Percentiles rank a stretch among this genome's conserved stretches.
These are phyloP conservation scores for Tupiocoris notatus DNA, from an alignment of 2,888 invertebrate genomes.

Conservation along the genomic window DNA sequence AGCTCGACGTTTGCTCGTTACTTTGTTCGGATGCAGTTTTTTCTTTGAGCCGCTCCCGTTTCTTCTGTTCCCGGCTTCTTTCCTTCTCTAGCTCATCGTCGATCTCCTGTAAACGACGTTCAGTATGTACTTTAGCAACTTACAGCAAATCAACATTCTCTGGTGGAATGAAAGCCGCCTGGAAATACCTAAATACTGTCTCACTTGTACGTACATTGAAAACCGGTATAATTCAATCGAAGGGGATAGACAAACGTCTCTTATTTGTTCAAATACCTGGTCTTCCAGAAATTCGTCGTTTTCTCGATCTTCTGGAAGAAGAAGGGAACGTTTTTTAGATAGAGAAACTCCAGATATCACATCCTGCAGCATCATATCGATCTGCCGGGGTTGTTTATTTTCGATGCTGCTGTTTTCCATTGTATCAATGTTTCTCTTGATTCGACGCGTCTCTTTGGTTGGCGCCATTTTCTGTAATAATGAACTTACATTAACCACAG, in stretches of 20 bases:
- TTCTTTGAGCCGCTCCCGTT: background rate
- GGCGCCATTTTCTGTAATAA: background rate
- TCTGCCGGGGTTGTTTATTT: too few relatives aligned
- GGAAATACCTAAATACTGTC: too few relatives aligned
- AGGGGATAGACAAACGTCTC: too few relatives aligned
- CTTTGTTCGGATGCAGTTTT: background rate
- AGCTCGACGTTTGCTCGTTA: slow-evolving; percentile 3
- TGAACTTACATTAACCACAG: too few relatives aligned
- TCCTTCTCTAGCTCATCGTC: slow-evolving; percentile 39
- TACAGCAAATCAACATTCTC: too few relatives aligned
- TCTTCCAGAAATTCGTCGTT: background rate
- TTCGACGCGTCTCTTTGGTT: background rate
- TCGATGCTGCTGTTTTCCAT: too few relatives aligned
- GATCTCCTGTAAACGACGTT: too few relatives aligned
- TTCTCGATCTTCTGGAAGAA: background rate
- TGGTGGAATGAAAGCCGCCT: too few relatives aligned
- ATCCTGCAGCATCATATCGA: background rate
- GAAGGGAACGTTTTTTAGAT: background rate
- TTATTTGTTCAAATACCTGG: too few relatives aligned
- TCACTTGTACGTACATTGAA: too few relatives aligned
- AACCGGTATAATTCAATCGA: too few relatives aligned
- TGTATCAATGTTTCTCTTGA: background rate
- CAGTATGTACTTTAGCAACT: too few relatives aligned
- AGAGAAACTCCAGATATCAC: background rate
- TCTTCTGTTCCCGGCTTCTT: background rate